Base-by-base conservation (phyloP, 2,888 invertebrate genomes). In the Papilio protenor region DNA sequence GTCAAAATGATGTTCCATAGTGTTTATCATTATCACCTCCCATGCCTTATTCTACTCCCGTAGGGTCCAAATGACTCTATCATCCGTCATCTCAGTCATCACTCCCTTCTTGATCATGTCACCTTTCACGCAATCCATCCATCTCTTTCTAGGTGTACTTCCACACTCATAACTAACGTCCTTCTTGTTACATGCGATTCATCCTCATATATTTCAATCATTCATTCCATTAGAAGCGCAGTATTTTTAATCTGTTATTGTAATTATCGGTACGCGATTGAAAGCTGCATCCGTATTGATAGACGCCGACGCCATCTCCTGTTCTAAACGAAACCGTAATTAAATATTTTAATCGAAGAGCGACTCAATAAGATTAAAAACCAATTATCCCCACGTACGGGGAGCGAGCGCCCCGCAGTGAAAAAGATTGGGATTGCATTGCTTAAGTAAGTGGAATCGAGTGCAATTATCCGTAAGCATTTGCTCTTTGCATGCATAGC, bases 301-400 rank as follows among this genome's bases (percentile, higher is more conserved):
- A 66, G 72, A 78, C 70, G 66, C 45, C 49, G 75, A 72, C 49
- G 73, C 69, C 82, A 80, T 80, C 81, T 81, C 81, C 82, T 80
- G 82, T 79, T 77, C 71, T 71, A 79, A 81, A 81, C 76, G 80
- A 79, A 80, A 77, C 59, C 78, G 71, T 81, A 81, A 83, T 81
- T 82, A 81, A 84, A 85, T 85, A 83, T 83, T 82, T 81, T 84
- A 84, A 85, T 84, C 82, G 84, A 83, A 75, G 59, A 73, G 80
- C 79, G 82, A 72, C 82, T 82, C 80, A 81, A 84, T 83, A 77
- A 81, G 84, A 85, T 85, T 85, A 84, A 85, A 85, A 85, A 84
- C 80, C 85, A 83, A 85, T 85, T 85, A 85, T 84, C 80, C 80
- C 77, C 71, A 76, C 79, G 70, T 76, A 79, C 76, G 75, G 78